phyloP scores from a whole-genome alignment of 2,888 invertebrate genomes.

The Pecten maximus region DNA sequence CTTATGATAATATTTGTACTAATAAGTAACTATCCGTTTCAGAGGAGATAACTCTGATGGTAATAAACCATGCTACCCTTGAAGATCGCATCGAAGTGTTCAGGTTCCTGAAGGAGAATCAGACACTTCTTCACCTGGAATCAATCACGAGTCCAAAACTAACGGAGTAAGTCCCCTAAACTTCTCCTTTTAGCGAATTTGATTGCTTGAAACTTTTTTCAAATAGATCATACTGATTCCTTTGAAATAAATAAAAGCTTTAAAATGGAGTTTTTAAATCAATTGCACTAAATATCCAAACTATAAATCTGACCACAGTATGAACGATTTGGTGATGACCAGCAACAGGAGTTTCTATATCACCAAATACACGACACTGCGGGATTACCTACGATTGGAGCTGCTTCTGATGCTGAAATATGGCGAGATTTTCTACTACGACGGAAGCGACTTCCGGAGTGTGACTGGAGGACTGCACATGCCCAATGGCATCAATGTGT shows the following conservation, averaged over 20 bases:
- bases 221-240: neutral
- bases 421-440: constrained; percentile 59
- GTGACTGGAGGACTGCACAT: constrained; percentile 54
- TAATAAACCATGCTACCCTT: neutral
- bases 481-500: constrained; percentile 60
- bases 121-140: neutral
- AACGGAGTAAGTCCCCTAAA: too few species aligned
- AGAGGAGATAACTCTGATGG: neutral
- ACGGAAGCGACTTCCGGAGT: constrained; percentile 53
- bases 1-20: too few species aligned
- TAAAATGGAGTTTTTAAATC: neutral
- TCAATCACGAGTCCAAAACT: neutral
- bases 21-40: too few species aligned
- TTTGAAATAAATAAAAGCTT: neutral
- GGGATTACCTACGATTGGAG: constrained; percentile 46
- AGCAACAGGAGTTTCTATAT: constrained; percentile 62
- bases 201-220: too few species aligned
- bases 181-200: too few species aligned
- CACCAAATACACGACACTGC: constrained; percentile 47
- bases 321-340: constrained; percentile 62
- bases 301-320: constrained; percentile 42
- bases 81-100: neutral
- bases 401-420: constrained; percentile 50
- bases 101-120: neutral
- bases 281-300: neutral